A percentile compares a stretch with the other conserved stretches of the same genome.
These are phyloP conservation scores for Pterophyllum scalare DNA, from an alignment of 2,113 vertebrate genomes.

Conservation along the genomic window DNA sequence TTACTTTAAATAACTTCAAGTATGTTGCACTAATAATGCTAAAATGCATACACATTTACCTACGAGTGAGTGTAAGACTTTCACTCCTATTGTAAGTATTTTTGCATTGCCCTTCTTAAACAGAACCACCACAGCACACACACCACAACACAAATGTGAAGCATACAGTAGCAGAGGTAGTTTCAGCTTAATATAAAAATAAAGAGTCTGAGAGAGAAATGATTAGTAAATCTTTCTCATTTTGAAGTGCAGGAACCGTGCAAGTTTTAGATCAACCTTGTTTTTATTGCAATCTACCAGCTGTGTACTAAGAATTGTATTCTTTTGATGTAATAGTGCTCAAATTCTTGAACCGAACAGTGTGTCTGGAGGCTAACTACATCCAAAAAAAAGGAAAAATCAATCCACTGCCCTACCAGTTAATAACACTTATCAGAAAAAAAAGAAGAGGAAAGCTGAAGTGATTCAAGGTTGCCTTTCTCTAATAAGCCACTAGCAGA, in stretches of 20 bases:
- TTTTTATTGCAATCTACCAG: not conserved
- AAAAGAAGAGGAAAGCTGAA: slow-evolving; percentile 5
- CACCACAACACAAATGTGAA: too few relatives aligned
- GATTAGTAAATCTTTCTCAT: not conserved
- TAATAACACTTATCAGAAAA: not conserved
- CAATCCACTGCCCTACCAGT: not conserved
- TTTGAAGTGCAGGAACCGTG: not conserved
- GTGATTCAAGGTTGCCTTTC: not conserved
- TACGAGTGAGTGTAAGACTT: not conserved
- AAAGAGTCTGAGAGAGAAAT: not conserved
- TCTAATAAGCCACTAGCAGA: not conserved
- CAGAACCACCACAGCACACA: not conserved
- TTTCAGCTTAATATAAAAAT: not conserved
- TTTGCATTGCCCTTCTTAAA: not conserved
- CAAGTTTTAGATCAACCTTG: not conserved
- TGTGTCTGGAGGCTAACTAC: not conserved
- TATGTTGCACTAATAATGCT: not conserved
- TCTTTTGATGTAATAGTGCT: not conserved
- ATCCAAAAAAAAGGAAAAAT: slow-evolving; percentile 1
- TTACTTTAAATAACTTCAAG: not conserved
- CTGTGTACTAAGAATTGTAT: not conserved
- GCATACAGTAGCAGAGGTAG: not conserved
- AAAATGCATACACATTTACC: not conserved
- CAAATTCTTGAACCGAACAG: not conserved
- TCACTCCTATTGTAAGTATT: not conserved